phyloP scores from a whole-genome alignment of 2,888 invertebrate genomes.

The Glyphotaelius pellucidus region DNA sequence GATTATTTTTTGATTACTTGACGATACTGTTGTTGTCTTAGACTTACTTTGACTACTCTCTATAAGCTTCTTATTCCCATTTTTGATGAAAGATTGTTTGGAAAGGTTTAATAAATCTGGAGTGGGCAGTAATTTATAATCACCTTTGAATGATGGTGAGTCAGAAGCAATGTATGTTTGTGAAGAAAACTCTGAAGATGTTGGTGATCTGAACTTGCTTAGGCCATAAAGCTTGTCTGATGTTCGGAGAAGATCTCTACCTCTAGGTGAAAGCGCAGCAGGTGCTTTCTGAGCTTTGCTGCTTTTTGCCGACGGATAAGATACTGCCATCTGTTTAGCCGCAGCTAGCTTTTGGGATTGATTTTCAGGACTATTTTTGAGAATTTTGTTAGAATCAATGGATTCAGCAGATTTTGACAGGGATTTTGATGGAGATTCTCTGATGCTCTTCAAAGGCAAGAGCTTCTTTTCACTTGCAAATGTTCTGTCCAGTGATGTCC shows the following conservation, averaged over 20 bases:
- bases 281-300: constrained; percentile 73
- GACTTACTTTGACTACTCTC: constrained; percentile 7
- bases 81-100: constrained; percentile 23
- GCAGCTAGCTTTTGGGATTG: constrained; percentile 68
- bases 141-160: constrained; percentile 39
- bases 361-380: constrained; percentile 71
- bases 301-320: constrained; percentile 70
- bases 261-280: constrained; percentile 70
- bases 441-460: constrained; percentile 67
- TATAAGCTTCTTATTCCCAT: constrained; percentile 38
- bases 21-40: constrained; percentile 18
- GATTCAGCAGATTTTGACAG: constrained; percentile 74
- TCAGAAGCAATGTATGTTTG: constrained; percentile 56
- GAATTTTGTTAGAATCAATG: constrained; percentile 77
- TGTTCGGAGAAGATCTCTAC: constrained; percentile 66
- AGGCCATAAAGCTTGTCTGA: constrained; percentile 61
- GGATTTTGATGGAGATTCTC: constrained; percentile 59
- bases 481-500: constrained; percentile 78
- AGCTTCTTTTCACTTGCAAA: constrained; percentile 77
- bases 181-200: constrained; percentile 61
- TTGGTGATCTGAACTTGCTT: constrained; percentile 57
- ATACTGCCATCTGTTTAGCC: constrained; percentile 72
- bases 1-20: constrained; percentile 55
- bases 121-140: constrained; percentile 15
- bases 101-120: constrained; percentile 59